phyloP scores from a whole-genome alignment of 2,888 invertebrate genomes.

The Gymnocheta viridis region DNA sequence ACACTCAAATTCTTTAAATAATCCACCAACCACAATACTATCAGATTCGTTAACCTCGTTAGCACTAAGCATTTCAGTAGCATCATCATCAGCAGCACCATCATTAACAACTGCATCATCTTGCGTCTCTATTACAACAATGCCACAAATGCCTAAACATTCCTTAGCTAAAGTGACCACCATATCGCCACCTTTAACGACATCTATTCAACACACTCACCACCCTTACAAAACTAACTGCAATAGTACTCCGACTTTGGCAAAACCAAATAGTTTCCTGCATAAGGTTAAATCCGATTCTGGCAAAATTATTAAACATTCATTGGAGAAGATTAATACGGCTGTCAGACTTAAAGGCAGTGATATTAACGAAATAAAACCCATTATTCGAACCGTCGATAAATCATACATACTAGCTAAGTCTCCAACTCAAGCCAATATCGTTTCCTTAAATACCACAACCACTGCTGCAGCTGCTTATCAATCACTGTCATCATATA shows the following conservation, averaged over 20 bases:
- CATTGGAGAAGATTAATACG: conserved; percentile 74
- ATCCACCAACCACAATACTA: conserved; percentile 38
- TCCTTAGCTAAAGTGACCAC: conserved; percentile 73
- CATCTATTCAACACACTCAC: conserved; percentile 41
- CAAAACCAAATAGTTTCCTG: conserved; percentile 70
- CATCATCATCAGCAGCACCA: conserved; percentile 26
- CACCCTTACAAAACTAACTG: conserved; percentile 33
- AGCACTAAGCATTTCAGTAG: conserved; percentile 57
- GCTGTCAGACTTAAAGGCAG: conserved; percentile 71
- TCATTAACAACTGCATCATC: conserved; percentile 10
- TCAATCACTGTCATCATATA: conserved; percentile 57
- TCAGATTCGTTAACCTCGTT: conserved; percentile 41
- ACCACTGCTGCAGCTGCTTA: conserved; percentile 41
- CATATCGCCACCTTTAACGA: conserved; percentile 64
- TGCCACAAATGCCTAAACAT: conserved; percentile 74
- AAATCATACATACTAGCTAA: conserved; percentile 71
- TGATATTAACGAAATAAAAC: conserved; percentile 72
- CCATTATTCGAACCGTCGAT: conserved; percentile 72
- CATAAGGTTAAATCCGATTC: conserved; percentile 76
- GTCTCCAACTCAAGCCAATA: conserved; percentile 57
- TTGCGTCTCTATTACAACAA: conserved; percentile 64
- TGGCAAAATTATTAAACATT: conserved; percentile 75
- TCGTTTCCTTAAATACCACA: conserved; percentile 42
- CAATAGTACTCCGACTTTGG: conserved; percentile 35
- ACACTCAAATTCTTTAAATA: conserved; percentile 23